Conservation (phyloP, 2,888 invertebrate species). For the Apotomis turbidana region DNA sequence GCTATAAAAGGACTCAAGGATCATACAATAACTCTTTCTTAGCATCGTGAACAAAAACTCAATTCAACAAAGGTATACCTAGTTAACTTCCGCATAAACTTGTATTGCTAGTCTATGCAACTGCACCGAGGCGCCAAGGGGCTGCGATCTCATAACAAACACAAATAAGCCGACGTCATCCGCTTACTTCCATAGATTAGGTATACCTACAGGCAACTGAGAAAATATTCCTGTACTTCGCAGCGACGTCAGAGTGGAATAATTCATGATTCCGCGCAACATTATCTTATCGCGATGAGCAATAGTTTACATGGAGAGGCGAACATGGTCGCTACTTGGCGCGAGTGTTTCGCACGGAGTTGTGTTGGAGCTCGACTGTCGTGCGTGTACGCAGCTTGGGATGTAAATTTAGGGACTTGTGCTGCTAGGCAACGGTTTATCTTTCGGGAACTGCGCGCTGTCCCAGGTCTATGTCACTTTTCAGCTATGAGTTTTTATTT, state of each 20-base stretch:
- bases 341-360: conserved; percentile 30
- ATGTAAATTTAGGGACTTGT: background rate
- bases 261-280: conserved; percentile 67
- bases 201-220: conserved; percentile 46
- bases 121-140: conserved; percentile 62
- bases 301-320: conserved; percentile 66
- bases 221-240: conserved; percentile 68
- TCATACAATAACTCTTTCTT: background rate
- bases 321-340: conserved; percentile 57
- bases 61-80: background rate
- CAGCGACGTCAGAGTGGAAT: conserved; percentile 49
- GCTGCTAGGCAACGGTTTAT: too few species aligned
- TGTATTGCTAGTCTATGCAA: conserved; percentile 36
- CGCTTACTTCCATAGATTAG: conserved; percentile 79
- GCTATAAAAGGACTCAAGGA: too few species aligned
- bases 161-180: conserved; percentile 82
- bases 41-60: background rate
- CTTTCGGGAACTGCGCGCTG: too few species aligned
- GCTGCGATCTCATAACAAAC: conserved; percentile 79
- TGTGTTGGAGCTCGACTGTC: background rate
- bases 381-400: conserved; percentile 8
- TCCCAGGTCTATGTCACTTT: too few species aligned
- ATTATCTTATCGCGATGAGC: conserved; percentile 71
- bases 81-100: conserved; percentile 4
- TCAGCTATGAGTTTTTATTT: too few species aligned